phyloP scores from a whole-genome alignment of 2,888 invertebrate species.

The Neoscelio sp. region DNA sequence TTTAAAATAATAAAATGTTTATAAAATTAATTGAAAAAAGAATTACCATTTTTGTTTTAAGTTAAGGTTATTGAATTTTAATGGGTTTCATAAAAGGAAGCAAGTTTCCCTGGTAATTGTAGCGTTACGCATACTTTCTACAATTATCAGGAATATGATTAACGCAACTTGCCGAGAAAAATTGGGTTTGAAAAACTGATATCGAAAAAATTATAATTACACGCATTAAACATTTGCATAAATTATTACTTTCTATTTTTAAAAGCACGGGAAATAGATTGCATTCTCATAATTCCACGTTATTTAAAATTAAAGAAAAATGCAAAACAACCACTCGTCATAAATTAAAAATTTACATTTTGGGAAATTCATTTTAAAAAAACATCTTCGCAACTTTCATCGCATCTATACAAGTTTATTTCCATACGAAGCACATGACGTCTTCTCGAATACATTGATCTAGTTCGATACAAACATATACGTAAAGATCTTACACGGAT shows the following conservation, averaged over 20 bases:
- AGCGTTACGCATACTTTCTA: conserved; percentile 40
- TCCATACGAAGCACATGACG: conserved; percentile 63
- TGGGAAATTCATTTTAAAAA: too few relatives aligned
- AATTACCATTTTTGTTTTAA: too few relatives aligned
- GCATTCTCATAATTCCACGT: too few relatives aligned
- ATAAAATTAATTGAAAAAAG: too few relatives aligned
- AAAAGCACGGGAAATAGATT: too few relatives aligned
- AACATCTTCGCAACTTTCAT: background rate
- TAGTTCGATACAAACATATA: conserved; percentile 67
- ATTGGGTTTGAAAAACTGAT: background rate
- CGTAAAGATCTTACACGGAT: conserved; percentile 63
- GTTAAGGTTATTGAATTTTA: conserved; percentile 7
- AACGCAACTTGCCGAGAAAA: conserved; percentile 4
- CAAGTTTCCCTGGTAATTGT: conserved; percentile 37
- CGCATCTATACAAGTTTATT: conserved; percentile 65
- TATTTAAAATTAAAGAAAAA: too few relatives aligned
- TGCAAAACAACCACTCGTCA: too few relatives aligned
- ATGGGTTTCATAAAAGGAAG: conserved; percentile 17
- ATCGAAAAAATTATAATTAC: conserved; percentile 9
- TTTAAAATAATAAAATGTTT: too few relatives aligned
- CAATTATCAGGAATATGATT: conserved; percentile 31
- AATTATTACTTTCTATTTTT: too few relatives aligned
- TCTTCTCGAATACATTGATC: conserved; percentile 64
- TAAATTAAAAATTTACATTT: too few relatives aligned
- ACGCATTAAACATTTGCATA: background rate